Percentiles rank a stretch among this genome's conserved stretches.
Conservation (phyloP, 2,888 invertebrate genomes). For the Coecobrya sp. region DNA sequence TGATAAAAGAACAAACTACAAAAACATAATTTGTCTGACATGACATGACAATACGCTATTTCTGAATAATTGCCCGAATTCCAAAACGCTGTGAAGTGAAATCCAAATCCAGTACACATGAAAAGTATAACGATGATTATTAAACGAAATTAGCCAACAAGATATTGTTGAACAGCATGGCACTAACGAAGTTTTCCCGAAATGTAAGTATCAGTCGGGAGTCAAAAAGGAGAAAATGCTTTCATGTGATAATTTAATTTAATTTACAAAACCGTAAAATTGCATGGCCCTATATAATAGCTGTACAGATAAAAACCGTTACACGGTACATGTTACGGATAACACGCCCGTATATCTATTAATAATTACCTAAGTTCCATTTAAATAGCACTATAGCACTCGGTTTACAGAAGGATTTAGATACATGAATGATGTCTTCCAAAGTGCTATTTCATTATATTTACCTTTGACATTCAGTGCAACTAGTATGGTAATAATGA, state of each 20-base stretch:
- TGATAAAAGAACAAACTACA: slow-evolving; percentile 6
- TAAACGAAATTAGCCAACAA: slow-evolving; percentile 3
- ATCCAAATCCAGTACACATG: neutral
- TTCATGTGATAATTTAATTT: neutral
- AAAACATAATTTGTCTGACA: slow-evolving; percentile 30
- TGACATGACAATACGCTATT: neutral
- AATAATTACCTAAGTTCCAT: no score
- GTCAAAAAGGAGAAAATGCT: neutral
- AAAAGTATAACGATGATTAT: neutral
- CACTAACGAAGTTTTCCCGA: neutral
- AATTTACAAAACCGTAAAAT: neutral
- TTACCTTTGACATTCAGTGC: no score
- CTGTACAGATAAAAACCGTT: no score
- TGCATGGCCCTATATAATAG: no score
- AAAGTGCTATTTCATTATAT: no score
- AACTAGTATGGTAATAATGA: no score
- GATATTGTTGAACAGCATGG: neutral
- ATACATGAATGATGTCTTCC: no score
- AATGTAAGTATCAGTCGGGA: slow-evolving; percentile 7
- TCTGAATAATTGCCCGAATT: neutral
- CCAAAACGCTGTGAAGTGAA: neutral
- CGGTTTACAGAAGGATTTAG: no score
- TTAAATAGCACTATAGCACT: no score
- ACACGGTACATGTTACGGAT: neutral
- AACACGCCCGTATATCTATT: neutral